phyloP scores from a whole-genome alignment of 2,113 vertebrate genomes.

The Sminthopsis crassicaudata region DNA sequence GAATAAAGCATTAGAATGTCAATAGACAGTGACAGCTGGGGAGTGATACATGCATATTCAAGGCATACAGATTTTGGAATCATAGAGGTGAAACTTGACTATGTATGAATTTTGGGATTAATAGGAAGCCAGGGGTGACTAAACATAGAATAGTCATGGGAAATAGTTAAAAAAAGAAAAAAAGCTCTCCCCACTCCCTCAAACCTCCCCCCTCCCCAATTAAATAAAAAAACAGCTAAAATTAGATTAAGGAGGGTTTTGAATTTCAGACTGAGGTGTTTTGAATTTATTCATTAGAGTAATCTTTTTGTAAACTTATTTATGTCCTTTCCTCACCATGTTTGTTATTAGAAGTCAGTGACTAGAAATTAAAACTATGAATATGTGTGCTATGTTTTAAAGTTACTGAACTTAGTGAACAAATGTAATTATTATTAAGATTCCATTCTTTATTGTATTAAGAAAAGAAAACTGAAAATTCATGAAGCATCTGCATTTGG shows the following conservation, averaged over 20 bases:
- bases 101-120: background rate
- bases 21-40: background rate
- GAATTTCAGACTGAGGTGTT: background rate
- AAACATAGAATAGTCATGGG: background rate
- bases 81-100: background rate
- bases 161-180: too few species aligned
- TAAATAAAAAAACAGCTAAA: background rate
- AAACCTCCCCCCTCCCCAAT: too few species aligned
- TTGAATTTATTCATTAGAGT: background rate
- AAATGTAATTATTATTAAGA: too few species aligned
- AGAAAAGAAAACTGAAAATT: too few species aligned
- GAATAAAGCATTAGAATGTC: background rate
- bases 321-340: too few species aligned
- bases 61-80: background rate
- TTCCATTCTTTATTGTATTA: too few species aligned
- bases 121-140: background rate
- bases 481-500: too few species aligned
- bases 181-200: too few species aligned
- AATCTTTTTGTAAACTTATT: background rate
- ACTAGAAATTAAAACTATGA: too few species aligned
- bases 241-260: background rate
- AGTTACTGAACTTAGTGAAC: too few species aligned
- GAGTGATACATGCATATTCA: background rate
- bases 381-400: too few species aligned
- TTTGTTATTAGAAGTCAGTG: too few species aligned